Evolutionary conservation across 1,140 invertebrate species (phyloP).

Genomic region (Catajapyx aquilonaris): DNA sequence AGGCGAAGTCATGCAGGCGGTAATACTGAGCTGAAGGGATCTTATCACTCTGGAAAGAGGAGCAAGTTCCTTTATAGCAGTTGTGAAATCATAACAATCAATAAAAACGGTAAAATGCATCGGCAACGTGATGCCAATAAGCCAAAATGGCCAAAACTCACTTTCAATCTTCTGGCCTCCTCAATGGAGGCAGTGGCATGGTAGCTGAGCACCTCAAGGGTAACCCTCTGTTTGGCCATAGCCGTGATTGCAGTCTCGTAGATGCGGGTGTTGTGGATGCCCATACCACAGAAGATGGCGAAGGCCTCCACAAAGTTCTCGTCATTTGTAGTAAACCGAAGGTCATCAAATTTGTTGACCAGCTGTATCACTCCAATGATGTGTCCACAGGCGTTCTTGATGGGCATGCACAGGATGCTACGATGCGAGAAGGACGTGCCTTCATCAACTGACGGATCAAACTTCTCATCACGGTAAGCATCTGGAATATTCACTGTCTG

Average conservation of each 20-base stretch:
- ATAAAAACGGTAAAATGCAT: background rate
- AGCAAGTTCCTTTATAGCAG: slow-evolving; percentile 7
- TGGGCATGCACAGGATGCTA: slow-evolving; percentile 78
- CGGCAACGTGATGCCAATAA: slow-evolving; percentile 1
- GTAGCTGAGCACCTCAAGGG: slow-evolving; percentile 85
- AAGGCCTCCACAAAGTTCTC: slow-evolving; percentile 90
- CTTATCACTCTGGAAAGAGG: slow-evolving; percentile 30
- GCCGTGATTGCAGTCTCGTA: slow-evolving; percentile 77
- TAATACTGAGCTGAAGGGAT: slow-evolving; percentile 66
- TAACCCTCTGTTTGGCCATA: slow-evolving; percentile 88
- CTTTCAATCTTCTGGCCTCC: slow-evolving; percentile 60
- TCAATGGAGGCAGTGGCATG: slow-evolving; percentile 80
- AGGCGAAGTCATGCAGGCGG: slow-evolving; percentile 61
- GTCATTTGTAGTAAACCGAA: slow-evolving; percentile 74
- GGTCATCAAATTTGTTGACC: slow-evolving; percentile 78
- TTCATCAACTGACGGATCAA: slow-evolving; percentile 69
- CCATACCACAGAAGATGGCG: slow-evolving; percentile 94
- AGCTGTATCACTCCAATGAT: slow-evolving; percentile 86
- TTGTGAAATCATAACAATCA: background rate
- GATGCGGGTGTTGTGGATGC: slow-evolving; percentile 92
- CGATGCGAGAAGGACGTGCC: slow-evolving; percentile 54
- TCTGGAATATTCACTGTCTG: slow-evolving; percentile 72
- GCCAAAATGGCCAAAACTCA: slow-evolving; percentile 27
- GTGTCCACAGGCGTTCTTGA: slow-evolving; percentile 66
- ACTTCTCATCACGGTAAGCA: slow-evolving; percentile 76